A percentile compares a stretch with the other conserved stretches of the same genome.
These are phyloP conservation scores for Eristalis arbustorum DNA, from an alignment of 2,888 invertebrate genomes.

Conservation along the genomic window DNA sequence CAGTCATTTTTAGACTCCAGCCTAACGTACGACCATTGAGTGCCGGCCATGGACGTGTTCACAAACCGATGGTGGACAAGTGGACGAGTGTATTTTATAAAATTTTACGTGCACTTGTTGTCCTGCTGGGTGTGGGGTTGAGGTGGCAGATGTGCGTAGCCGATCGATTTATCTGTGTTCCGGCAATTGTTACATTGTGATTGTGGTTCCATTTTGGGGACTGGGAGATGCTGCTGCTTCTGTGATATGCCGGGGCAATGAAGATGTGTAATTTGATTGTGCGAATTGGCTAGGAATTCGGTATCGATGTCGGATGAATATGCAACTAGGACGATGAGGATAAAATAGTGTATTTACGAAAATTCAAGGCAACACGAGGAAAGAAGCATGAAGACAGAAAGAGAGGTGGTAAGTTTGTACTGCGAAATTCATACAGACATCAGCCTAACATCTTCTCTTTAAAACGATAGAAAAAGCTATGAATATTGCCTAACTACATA, in stretches of 20 bases:
- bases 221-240: neutral
- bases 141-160: constrained; percentile 3
- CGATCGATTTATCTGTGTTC: neutral
- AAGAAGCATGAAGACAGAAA: no score
- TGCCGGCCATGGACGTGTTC: constrained; percentile 49
- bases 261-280: no score
- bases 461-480: no score
- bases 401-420: no score
- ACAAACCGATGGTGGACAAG: constrained; percentile 33
- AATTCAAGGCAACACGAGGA: no score
- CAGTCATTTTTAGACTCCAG: constrained; percentile 58
- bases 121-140: neutral
- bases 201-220: neutral
- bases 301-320: no score
- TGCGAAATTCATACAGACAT: no score
- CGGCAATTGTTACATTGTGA: neutral
- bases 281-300: no score
- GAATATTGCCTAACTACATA: no score
- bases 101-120: neutral
- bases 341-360: no score
- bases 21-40: constrained; percentile 61
- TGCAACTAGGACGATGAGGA: no score
- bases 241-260: neutral
- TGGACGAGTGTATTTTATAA: constrained; percentile 41
- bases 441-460: no score